phyloP scores from a whole-genome alignment of 1,140 invertebrate genomes.

The Bombus confusus region DNA sequence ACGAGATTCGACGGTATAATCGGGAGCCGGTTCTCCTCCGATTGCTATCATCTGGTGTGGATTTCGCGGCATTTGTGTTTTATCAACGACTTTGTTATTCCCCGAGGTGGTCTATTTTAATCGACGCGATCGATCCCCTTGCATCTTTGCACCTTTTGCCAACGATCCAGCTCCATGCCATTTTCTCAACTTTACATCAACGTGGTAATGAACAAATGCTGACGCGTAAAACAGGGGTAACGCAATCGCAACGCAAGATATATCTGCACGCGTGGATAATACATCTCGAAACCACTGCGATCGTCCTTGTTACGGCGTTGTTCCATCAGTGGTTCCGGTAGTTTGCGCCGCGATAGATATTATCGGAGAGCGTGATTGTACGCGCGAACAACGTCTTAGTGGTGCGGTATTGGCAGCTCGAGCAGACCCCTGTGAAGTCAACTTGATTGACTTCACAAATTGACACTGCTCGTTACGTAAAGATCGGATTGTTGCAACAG shows the following conservation, averaged over 20 bases:
- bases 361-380: constrained; percentile 25
- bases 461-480: constrained; percentile 57
- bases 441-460: constrained; percentile 2
- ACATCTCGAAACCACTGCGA: not conserved
- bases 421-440: constrained; percentile 52
- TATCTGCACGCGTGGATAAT: no score
- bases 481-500: constrained; percentile 41
- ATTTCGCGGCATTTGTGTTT: constrained; percentile 50
- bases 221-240: no score
- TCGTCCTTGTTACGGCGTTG: constrained; percentile 44
- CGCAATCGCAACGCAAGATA: no score
- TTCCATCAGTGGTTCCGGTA: constrained; percentile 30
- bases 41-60: constrained; percentile 35
- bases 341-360: constrained; percentile 51
- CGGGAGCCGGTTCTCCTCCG: constrained; percentile 45
- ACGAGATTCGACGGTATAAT: constrained; percentile 55
- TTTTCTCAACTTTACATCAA: no score
- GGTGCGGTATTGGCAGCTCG: not conserved
- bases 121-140: no score
- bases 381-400: no score
- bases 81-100: not conserved
- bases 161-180: not conserved
- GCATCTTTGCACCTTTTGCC: not conserved
- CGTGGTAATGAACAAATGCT: no score
- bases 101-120: constrained; percentile 5